Conservation (phyloP, 2,797 vertebrate genomes). For the Helarctos malayanus region DNA sequence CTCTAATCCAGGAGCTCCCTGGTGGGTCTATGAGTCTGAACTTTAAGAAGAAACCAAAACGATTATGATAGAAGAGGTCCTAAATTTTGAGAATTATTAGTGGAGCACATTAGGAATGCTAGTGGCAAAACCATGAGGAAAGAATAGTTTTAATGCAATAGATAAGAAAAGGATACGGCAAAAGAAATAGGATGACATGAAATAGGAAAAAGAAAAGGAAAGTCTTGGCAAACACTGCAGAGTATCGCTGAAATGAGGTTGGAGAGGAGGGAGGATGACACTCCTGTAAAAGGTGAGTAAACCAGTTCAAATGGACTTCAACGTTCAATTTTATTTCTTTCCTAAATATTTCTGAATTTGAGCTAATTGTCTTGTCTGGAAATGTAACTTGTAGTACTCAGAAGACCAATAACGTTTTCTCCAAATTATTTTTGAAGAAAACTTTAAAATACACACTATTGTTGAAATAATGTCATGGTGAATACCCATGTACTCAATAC, state of each 20-base stretch:
- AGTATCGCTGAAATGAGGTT: not conserved
- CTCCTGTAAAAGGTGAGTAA: not conserved
- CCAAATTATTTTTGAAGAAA: not conserved
- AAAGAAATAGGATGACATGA: not conserved
- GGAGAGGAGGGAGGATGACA: not conserved
- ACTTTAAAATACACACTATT: not conserved
- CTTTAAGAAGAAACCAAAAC: not conserved
- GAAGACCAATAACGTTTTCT: not conserved
- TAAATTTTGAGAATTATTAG: not conserved
- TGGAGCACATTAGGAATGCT: not conserved
- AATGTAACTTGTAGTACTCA: not conserved
- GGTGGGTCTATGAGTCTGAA: not conserved
- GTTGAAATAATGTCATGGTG: not conserved
- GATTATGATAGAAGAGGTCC: not conserved
- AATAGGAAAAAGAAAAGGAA: not conserved
- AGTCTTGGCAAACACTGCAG: not conserved
- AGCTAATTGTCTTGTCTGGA: not conserved
- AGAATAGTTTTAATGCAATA: not conserved
- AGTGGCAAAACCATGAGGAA: not conserved
- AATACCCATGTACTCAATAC: not conserved
- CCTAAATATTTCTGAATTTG: not conserved
- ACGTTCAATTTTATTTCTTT: not conserved
- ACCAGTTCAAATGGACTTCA: not conserved
- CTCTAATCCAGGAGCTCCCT: not conserved
- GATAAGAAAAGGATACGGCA: not conserved